Conservation (phyloP, 2,797 vertebrate genomes). For the Sebastes matsubarae region DNA sequence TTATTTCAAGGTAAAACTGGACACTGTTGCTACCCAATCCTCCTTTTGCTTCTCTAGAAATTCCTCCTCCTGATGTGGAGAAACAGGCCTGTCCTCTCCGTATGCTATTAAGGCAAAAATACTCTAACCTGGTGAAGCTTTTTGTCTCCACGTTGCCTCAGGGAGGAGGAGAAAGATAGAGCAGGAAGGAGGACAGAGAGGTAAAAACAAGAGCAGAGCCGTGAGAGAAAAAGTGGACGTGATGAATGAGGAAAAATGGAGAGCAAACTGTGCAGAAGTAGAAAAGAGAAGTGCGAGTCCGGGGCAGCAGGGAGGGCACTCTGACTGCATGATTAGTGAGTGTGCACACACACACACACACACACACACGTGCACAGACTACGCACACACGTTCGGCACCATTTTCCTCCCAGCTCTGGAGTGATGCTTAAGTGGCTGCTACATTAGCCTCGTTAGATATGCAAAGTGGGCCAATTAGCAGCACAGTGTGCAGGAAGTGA, state of each 20-base stretch:
- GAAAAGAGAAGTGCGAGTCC: not conserved
- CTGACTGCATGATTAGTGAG: slow-evolving; percentile 44
- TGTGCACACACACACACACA: not conserved
- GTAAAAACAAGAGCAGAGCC: slow-evolving; percentile 34
- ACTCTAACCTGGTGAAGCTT: slow-evolving; percentile 38
- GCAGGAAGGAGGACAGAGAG: slow-evolving; percentile 6
- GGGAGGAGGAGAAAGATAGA: slow-evolving; percentile 32
- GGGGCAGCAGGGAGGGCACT: slow-evolving; percentile 3
- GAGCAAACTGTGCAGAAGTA: not conserved
- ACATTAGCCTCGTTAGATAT: slow-evolving; percentile 80
- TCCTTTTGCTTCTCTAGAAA: not conserved
- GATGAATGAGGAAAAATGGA: slow-evolving; percentile 47
- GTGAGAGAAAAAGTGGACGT: slow-evolving; percentile 41
- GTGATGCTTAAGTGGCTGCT: slow-evolving; percentile 60
- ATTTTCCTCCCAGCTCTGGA: slow-evolving; percentile 31
- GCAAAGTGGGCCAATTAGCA: slow-evolving; percentile 80
- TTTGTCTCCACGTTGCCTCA: slow-evolving; percentile 51
- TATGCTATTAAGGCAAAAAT: slow-evolving; percentile 14
- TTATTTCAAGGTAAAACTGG: not conserved
- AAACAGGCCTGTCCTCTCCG: slow-evolving; percentile 8
- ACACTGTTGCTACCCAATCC: not conserved
- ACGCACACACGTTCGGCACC: not conserved
- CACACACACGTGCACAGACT: not conserved
- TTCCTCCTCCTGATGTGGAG: slow-evolving; percentile 1
- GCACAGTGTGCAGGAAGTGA: slow-evolving; percentile 73